Percentiles rank a stretch among this genome's conserved stretches.
phyloP scores from a whole-genome alignment of 2,888 invertebrate genomes.

The Erebia ligea region DNA sequence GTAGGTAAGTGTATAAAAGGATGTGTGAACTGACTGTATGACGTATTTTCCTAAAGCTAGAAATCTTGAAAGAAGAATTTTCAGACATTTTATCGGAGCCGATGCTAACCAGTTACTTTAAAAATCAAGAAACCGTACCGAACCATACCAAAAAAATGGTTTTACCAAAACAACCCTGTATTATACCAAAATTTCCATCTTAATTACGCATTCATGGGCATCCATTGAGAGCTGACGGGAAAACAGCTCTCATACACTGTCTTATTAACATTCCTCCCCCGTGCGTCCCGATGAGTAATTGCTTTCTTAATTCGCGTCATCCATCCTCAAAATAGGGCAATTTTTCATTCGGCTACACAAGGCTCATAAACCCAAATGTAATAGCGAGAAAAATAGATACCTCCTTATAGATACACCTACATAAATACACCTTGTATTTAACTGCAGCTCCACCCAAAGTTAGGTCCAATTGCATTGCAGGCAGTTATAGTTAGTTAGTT shows the following conservation, averaged over 20 bases:
- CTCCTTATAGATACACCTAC: not conserved
- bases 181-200: conserved; percentile 52
- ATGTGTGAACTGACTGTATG: no score
- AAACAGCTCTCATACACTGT: conserved; percentile 72
- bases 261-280: conserved; percentile 81
- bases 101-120: no score
- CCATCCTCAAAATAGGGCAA: conserved; percentile 81
- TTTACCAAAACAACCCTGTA: conserved; percentile 9
- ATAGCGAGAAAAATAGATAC: conserved; percentile 53
- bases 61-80: no score
- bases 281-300: conserved; percentile 81
- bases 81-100: no score
- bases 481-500: no score
- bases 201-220: conserved; percentile 71
- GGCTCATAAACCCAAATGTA: conserved; percentile 52
- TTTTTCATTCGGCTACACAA: conserved; percentile 75
- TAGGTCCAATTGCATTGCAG: no score
- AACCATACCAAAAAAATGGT: not conserved
- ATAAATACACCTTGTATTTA: not conserved
- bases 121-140: no score
- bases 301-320: conserved; percentile 83
- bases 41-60: no score
- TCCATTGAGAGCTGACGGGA: conserved; percentile 69
- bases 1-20: no score
- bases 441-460: not conserved